These are phyloP conservation scores for Phrynosoma platyrhinos DNA, from an alignment of 2,113 vertebrate genomes.

Conservation along the genomic window DNA sequence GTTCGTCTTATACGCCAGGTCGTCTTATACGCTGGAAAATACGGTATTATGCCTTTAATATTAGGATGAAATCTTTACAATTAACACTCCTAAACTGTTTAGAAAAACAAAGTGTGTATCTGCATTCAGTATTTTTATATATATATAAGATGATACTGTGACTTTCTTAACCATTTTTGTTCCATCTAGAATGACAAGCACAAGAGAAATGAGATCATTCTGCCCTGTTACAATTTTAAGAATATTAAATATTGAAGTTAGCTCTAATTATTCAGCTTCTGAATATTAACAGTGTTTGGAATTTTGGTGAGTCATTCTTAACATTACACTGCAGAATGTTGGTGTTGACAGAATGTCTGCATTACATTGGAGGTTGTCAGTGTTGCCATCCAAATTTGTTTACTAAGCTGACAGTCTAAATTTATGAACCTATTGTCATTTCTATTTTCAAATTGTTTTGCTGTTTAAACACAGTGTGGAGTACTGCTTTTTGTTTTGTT, in stretches of 20 bases:
- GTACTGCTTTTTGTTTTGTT: not conserved
- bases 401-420: not conserved
- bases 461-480: not conserved
- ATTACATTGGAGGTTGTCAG: not conserved
- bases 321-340: not conserved
- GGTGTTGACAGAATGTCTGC: not conserved
- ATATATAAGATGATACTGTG: slow-evolving; percentile 25
- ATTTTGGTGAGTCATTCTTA: slow-evolving; percentile 26
- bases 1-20: no score
- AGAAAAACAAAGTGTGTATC: not conserved
- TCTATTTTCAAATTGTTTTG: not conserved
- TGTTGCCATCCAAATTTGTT: not conserved
- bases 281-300: slow-evolving; percentile 50
- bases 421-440: not conserved
- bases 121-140: slow-evolving; percentile 36
- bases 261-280: slow-evolving; percentile 57
- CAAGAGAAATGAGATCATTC: slow-evolving; percentile 55
- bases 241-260: slow-evolving; percentile 44
- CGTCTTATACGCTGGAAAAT: no score
- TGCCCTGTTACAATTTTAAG: slow-evolving; percentile 52
- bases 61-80: not conserved
- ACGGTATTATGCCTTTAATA: slow-evolving; percentile 46
- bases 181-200: slow-evolving; percentile 46
- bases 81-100: slow-evolving; percentile 34
- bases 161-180: not conserved